phyloP scores from a whole-genome alignment of 2,113 vertebrate genomes.

The Tauraco erythrolophus region DNA sequence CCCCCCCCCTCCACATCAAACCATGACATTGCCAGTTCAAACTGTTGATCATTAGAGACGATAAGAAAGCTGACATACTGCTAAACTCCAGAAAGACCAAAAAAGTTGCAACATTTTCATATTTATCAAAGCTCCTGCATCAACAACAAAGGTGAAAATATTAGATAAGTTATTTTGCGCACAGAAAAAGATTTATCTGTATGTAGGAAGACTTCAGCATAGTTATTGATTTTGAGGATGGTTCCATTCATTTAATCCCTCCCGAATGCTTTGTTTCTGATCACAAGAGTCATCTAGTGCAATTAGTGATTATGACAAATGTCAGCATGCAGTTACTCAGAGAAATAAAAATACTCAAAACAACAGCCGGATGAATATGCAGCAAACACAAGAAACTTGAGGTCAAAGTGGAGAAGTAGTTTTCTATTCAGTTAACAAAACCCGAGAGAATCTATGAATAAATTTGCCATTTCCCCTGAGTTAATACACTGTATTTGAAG shows the following conservation, averaged over 20 bases:
- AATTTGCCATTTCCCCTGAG: not conserved
- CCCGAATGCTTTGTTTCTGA: constrained; percentile 52
- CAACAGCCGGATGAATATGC: constrained; percentile 12
- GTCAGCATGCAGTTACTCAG: constrained; percentile 61
- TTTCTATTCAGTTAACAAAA: not conserved
- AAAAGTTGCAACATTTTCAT: constrained; percentile 28
- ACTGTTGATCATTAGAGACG: constrained; percentile 29
- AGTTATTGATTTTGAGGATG: constrained; percentile 67
- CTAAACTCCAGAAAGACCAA: constrained; percentile 46
- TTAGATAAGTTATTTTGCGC: constrained; percentile 38
- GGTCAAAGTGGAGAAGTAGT: not conserved
- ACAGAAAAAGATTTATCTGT: constrained; percentile 45
- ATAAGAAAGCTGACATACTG: constrained; percentile 18
- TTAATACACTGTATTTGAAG: not conserved
- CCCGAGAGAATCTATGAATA: not conserved
- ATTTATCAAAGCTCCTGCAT: constrained; percentile 25
- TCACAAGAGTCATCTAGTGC: constrained; percentile 66
- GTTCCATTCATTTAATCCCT: constrained; percentile 66
- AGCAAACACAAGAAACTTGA: constrained; percentile 28
- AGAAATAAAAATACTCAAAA: constrained; percentile 62
- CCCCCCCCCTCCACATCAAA: too few relatives aligned
- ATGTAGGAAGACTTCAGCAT: constrained; percentile 5
- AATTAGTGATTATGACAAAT: constrained; percentile 72
- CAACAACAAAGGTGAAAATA: constrained; percentile 41
- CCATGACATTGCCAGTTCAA: too few relatives aligned